Evolutionary conservation across 2,797 vertebrate genomes (phyloP), one percentile per base, ranked within the genome.

Genomic region (Micromesistius poutassou): DNA sequence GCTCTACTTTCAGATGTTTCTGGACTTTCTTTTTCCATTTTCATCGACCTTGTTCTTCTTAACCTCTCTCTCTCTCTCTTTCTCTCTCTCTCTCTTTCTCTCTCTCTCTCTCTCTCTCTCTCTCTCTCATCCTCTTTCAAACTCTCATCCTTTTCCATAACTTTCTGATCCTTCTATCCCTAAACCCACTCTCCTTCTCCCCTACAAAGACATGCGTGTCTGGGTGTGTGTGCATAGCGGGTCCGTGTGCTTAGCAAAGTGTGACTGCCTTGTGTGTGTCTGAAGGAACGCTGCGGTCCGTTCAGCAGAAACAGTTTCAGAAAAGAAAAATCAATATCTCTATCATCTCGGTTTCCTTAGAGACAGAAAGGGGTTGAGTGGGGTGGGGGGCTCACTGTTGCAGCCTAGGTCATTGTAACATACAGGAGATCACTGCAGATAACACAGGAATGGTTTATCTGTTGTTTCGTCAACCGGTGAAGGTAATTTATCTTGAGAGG

Each of bases 251-350:
- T 16, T 55, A n/a, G 50, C 3, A 22, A 55, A 19, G 50, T 19
- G 50, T 22, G 50, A 55, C 50, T 16, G 74, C 70, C 42, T 82
- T 73, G 74, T 71, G 68, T 84, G 74, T 80, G 66, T 77, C 68
- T 75, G 77, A 28, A 50, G 72, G 71, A 50, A 76, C 72, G 25
- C 74, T 30, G 14, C 42, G 78, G 80, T 80, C 72, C 74, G 78
- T 81, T 89, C 82, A 80, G 75, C 82, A 46, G 76, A 70, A 35
- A 77, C 81, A 81, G 82, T 82, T 85, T 83, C 16, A 22, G 16
- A 55, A 55, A 80, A 81, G 42, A 42, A 42, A 3, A 84, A 89
- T 89, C 87, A 76, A 86, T 90, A 80, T 74, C 76, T 78, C 71
- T 80, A 80, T 72, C 77, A 73, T 79, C 42, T 68, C 66, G 76